These are phyloP conservation scores for Fulmarus glacialis DNA, from an alignment of 2,113 vertebrate genomes.

Conservation along the genomic window DNA sequence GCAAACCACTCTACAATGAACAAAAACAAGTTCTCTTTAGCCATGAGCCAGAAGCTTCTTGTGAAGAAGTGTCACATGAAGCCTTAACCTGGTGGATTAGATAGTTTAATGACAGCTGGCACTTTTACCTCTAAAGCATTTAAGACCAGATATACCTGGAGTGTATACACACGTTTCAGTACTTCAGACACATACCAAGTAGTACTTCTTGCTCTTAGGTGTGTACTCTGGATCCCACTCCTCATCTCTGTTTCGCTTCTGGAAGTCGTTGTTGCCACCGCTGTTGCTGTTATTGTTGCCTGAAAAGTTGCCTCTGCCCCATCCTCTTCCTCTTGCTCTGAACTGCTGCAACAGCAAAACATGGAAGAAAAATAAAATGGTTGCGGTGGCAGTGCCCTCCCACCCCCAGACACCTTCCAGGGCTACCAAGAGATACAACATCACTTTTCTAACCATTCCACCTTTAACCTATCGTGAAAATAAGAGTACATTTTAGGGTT, in stretches of 20 bases:
- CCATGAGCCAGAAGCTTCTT: background rate
- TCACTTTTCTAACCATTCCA: background rate
- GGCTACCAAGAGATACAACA: background rate
- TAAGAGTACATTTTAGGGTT: background rate
- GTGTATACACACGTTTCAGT: background rate
- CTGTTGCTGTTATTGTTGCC: slow-evolving; percentile 81
- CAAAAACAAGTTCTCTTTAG: background rate
- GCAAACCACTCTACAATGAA: background rate
- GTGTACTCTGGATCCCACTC: slow-evolving; percentile 94
- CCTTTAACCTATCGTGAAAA: background rate
- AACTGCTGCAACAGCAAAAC: slow-evolving; percentile 74
- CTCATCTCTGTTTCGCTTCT: slow-evolving; percentile 82
- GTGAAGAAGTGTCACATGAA: background rate
- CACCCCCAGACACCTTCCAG: background rate
- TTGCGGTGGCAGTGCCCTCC: background rate
- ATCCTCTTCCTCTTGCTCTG: slow-evolving; percentile 88
- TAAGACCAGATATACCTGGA: background rate
- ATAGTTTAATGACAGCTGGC: background rate
- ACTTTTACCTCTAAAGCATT: background rate
- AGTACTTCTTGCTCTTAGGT: slow-evolving; percentile 94
- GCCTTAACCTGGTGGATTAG: background rate
- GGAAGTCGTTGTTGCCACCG: slow-evolving; percentile 78
- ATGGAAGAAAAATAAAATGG: fast-evolving
- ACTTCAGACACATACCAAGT: slow-evolving; percentile 82
- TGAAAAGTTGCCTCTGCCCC: slow-evolving; percentile 88